Evolutionary conservation across 2,888 invertebrate genomes (phyloP).

Genomic region (Timema cristinae): DNA sequence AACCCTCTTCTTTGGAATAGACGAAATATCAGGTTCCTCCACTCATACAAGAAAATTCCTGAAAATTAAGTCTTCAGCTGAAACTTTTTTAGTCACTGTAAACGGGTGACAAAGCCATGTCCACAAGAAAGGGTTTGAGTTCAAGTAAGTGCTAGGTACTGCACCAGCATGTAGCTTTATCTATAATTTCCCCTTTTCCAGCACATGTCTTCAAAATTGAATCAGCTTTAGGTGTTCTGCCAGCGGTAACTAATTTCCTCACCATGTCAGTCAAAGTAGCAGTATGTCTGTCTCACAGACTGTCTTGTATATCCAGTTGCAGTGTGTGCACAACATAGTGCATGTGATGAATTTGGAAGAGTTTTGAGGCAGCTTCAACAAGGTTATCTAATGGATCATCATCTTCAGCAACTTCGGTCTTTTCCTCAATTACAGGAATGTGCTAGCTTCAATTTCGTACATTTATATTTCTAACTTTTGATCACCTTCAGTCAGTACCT

Average conservation of each 20-base stretch:
- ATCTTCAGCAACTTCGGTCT: not conserved
- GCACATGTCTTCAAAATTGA: not conserved
- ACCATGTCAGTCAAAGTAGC: not conserved
- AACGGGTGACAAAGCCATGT: not conserved
- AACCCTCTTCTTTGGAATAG: not conserved
- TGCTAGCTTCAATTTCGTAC: not conserved
- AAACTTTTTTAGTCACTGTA: constrained; percentile 2
- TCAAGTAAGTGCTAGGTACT: constrained; percentile 1
- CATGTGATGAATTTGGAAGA: constrained; percentile 4
- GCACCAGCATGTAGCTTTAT: not conserved
- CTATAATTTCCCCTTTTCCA: constrained; percentile 2
- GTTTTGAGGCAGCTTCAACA: not conserved
- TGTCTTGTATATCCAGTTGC: not conserved
- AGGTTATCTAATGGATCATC: not conserved
- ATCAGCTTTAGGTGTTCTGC: not conserved
- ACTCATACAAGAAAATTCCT: not conserved
- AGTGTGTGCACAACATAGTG: not conserved
- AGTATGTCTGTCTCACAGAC: constrained; percentile 2
- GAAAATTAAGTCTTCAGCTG: not conserved
- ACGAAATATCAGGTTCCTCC: constrained; percentile 1
- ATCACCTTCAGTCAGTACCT: not conserved
- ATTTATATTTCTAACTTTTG: not conserved
- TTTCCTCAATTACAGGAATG: not conserved
- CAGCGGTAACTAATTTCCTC: constrained; percentile 5
- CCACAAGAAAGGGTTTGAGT: not conserved